Percentiles rank a stretch among this genome's conserved stretches.
These are phyloP conservation scores for Diplolepis rosae DNA, from an alignment of 2,888 invertebrate species.

Conservation along the genomic window DNA sequence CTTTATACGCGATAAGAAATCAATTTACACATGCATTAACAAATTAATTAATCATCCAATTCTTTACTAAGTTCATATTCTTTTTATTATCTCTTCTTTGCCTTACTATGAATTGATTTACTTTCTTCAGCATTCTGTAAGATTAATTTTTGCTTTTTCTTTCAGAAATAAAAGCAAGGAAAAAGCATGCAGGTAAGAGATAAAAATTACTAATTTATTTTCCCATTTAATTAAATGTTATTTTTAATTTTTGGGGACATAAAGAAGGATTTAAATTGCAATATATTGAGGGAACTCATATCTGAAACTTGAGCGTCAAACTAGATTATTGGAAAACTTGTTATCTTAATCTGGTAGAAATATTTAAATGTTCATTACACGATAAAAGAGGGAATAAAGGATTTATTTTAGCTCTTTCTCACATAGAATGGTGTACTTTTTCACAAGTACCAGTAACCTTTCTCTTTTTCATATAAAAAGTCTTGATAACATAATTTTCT, in stretches of 20 bases:
- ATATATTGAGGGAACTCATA: neutral
- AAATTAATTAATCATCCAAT: neutral
- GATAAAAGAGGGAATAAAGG: neutral
- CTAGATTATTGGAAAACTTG: neutral
- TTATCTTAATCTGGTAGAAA: neutral
- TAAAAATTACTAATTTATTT: conserved; percentile 5
- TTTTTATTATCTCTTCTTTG: neutral
- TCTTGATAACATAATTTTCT: conserved; percentile 21
- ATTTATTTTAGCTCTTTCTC: neutral
- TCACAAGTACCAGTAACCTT: neutral
- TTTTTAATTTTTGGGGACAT: neutral
- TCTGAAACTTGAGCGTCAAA: neutral
- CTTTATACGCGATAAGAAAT: conserved; percentile 1
- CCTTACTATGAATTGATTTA: conserved; percentile 1
- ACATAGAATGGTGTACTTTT: neutral
- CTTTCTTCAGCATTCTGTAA: neutral
- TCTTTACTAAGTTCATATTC: neutral
- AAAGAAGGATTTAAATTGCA: neutral
- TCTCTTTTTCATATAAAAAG: conserved; percentile 15
- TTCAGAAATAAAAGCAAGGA: conserved; percentile 84
- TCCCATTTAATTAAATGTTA: neutral
- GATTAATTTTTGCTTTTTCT: conserved; percentile 67
- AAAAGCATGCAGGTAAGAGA: conserved; percentile 81
- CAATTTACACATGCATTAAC: conserved; percentile 25
- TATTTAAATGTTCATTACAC: neutral